Base-by-base conservation (phyloP, 2,888 invertebrate genomes). In the Nomada ferruginata region DNA sequence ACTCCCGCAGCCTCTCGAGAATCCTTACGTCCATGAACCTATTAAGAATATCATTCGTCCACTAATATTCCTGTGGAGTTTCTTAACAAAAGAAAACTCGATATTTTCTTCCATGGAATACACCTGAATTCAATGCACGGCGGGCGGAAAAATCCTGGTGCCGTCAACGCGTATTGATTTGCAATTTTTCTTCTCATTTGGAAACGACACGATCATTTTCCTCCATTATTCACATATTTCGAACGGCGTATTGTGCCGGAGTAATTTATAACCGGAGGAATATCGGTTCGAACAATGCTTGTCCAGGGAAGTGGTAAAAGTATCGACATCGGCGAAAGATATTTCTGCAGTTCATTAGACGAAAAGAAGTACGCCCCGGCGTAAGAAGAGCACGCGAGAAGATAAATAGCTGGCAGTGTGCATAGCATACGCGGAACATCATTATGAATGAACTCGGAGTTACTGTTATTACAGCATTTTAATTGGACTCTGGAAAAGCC, bases 401-500 rank as follows among this genome's bases (percentile, higher is more conserved):
- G 69, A 23, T 76, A 64, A 70, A 59, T 59, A 76, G 64, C 50
- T 59, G 44, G 18, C 26, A 13, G 36, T 11, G 36, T 1, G 36
- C 36, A 5, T 0, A 52, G 36, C 57, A 60, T 66, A n/a, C 23
- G 66, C 47, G 53, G 36, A 50, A 9, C 76, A 65, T 77, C 76
- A 65, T 77, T 74, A 66, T 61, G 76, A 75, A 77, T 57, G 76
- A 68, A 63, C 55, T 4, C 59, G 15, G 47, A 70, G 79, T 70
- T 70, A 53, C 64, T 47, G 70, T 71, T 77, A 79, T 79, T 77
- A 77, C 64, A 71, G 77, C 60, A 79, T 79, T 79, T 79, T 79
- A 71, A 79, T 79, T 79, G 78, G 70, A 65, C 65, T 20, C 57
- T 20, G 29, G n/a, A n/a, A n/a, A n/a, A n/a, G 64, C 44, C 64